Percentiles rank a stretch among this genome's conserved stretches.
Conservation (phyloP, 1,140 invertebrate species). For the Papilio aristodemus region DNA sequence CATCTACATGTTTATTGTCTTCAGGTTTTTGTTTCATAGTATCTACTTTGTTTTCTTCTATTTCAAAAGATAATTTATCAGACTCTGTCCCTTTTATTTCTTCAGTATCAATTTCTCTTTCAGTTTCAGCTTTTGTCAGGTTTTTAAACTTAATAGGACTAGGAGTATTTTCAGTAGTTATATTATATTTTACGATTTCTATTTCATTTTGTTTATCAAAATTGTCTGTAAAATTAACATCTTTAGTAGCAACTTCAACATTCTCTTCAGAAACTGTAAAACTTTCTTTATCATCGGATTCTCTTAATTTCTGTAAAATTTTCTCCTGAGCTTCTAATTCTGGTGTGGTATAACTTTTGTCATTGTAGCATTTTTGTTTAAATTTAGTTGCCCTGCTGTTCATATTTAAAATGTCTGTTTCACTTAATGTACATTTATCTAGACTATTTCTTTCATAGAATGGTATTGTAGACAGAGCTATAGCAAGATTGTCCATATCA, state of each 20-base stretch:
- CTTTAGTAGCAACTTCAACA: conserved; percentile 37
- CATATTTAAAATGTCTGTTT: conserved; percentile 69
- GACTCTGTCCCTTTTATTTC: conserved; percentile 14
- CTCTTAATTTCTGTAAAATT: conserved; percentile 47
- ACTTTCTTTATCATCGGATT: conserved; percentile 29
- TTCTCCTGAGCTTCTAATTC: conserved; percentile 60
- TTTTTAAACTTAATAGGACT: conserved; percentile 11
- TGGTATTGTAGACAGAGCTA: conserved; percentile 64
- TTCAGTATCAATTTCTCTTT: conserved; percentile 23
- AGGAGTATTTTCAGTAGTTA: not conserved
- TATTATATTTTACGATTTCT: not conserved
- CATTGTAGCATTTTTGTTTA: conserved; percentile 74
- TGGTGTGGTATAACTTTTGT: conserved; percentile 61
- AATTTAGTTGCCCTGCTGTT: conserved; percentile 65
- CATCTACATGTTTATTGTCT: conserved; percentile 32
- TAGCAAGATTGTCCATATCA: conserved; percentile 63
- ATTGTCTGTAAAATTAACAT: conserved; percentile 23
- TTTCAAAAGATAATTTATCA: conserved; percentile 16
- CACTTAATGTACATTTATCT: conserved; percentile 57
- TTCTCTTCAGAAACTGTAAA: conserved; percentile 32
- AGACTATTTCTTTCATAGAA: conserved; percentile 73
- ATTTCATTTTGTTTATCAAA: not conserved
- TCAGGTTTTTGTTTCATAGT: not conserved
- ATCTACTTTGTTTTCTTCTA: conserved; percentile 25
- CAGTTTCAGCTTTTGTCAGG: conserved; percentile 10